Base-by-base conservation (phyloP, 2,888 invertebrate species). In the Oscheius onirici region DNA sequence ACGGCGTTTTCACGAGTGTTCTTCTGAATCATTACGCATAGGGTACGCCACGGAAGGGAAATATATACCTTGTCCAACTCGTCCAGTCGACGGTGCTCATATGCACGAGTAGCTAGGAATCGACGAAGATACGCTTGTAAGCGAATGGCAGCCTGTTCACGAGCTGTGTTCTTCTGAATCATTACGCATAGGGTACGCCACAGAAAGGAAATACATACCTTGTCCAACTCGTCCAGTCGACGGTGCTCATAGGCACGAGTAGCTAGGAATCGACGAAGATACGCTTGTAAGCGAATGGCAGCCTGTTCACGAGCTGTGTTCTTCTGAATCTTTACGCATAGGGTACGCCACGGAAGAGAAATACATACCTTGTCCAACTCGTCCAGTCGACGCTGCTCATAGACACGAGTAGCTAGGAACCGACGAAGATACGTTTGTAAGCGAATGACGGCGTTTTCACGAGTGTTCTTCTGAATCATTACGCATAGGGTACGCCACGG, bases 111-210 rank as follows among this genome's bases (percentile, higher is more conserved):
- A 49, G 49, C 34, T 34, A 34, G 1, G 20, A 46, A 13, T 10
- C n/a, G n/a, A 46, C 46, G n/a, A 46, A 5, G 8, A 46, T 46
- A 5, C 3, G n/a, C 46, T 46, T 46, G n/a, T 5, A 20, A 8
- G n/a, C n/a, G 15, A 20, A 3, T 66, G 66, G 54, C 66, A 66
- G 49, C 49, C 11, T n/a, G 44, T 66, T 13, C 28, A n/a, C 28
- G 51, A n/a, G 5, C 49, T 13, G 40, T 28, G 17, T 17, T 58
- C 58, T 15, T 58, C 44, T 40, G 63, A 13, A n/a, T n/a, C n/a
- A n/a, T n/a, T n/a, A n/a, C n/a, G n/a, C n/a, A n/a, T n/a, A n/a
- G n/a, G n/a, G n/a, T n/a, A n/a, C n/a, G n/a, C n/a, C n/a, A n/a
- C n/a, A n/a, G n/a, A n/a, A n/a, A n/a, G n/a, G n/a, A n/a, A n/a